These are phyloP conservation scores for Verasper variegatus DNA, from an alignment of 2,113 vertebrate genomes.

Conservation along the genomic window DNA sequence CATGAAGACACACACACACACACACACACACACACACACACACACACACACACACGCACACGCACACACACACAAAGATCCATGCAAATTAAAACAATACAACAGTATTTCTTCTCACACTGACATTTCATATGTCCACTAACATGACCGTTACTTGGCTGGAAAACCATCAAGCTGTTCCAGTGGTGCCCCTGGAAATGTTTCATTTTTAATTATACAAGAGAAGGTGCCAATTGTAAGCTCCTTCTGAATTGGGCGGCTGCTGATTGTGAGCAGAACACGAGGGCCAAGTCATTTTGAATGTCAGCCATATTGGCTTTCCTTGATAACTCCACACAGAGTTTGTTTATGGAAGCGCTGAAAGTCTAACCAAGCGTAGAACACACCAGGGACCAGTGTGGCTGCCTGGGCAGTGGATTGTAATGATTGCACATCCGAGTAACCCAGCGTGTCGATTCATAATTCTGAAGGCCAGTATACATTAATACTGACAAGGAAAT, in stretches of 20 bases:
- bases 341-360: constrained; percentile 70
- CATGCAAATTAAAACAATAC: neutral
- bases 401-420: constrained; percentile 14
- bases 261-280: constrained; percentile 61
- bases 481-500: neutral
- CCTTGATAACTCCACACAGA: constrained; percentile 56
- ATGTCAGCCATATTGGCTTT: constrained; percentile 73
- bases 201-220: constrained; percentile 67
- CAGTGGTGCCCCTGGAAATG: constrained; percentile 34
- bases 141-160: constrained; percentile 29
- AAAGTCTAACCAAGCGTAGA: constrained; percentile 57
- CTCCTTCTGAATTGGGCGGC: constrained; percentile 62
- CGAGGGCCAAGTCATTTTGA: constrained; percentile 66
- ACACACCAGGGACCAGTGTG: constrained; percentile 1
- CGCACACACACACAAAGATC: constrained; percentile 1
- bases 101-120: neutral
- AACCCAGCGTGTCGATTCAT: neutral
- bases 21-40: neutral
- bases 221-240: constrained; percentile 30
- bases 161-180: constrained; percentile 42
- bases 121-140: constrained; percentile 40
- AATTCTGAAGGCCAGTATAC: neutral
- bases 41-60: neutral
- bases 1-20: neutral
- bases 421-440: constrained; percentile 26